phyloP scores from a whole-genome alignment of 2,888 invertebrate genomes.

The Cotesia congregata region DNA sequence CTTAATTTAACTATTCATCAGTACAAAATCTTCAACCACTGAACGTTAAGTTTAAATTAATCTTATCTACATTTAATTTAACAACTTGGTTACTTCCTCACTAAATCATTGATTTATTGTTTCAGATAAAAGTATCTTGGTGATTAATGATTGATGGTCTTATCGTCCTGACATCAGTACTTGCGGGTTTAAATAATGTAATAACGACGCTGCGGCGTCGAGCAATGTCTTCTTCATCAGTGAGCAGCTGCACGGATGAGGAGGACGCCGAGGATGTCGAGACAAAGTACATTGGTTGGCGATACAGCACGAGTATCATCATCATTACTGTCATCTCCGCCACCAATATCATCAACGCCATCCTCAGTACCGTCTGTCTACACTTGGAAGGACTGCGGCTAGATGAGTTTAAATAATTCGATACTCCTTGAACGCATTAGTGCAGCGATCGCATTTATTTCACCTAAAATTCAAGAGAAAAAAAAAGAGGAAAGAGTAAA shows the following conservation, averaged over 20 bases:
- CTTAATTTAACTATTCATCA: background rate
- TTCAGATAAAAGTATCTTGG: background rate
- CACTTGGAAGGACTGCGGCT: conserved; percentile 69
- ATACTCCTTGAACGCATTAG: background rate
- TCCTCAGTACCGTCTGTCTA: conserved; percentile 48
- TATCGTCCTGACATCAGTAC: background rate
- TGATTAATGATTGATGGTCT: background rate
- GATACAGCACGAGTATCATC: conserved; percentile 39
- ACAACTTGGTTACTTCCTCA: no score
- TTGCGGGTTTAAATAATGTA: background rate
- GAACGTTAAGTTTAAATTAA: background rate
- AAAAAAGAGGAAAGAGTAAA: background rate
- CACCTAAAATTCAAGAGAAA: background rate
- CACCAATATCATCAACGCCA: conserved; percentile 13
- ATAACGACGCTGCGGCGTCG: conserved; percentile 40
- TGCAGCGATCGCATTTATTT: background rate
- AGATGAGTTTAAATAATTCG: conserved; percentile 45
- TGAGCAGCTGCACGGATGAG: conserved; percentile 62
- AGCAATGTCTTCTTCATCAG: conserved; percentile 61
- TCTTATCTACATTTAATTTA: no score
- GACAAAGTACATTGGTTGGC: conserved; percentile 55
- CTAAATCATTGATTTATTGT: background rate
- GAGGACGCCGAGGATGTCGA: conserved; percentile 69
- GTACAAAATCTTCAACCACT: background rate
- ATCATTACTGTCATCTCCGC: conserved; percentile 35